These are phyloP conservation scores for Deilephila porcellus DNA, from an alignment of 2,888 invertebrate species.

Conservation along the genomic window DNA sequence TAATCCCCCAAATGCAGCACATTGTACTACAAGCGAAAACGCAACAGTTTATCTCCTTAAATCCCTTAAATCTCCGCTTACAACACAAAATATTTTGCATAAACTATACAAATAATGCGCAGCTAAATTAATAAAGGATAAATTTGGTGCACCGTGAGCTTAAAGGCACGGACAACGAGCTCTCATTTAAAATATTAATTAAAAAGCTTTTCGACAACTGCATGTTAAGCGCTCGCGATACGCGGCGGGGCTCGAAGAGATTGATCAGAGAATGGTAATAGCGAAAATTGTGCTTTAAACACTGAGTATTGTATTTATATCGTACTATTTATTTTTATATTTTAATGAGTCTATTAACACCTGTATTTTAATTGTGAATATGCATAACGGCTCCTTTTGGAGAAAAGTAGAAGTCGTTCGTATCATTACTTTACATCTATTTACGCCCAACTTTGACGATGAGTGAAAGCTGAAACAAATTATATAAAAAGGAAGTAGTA, in stretches of 20 bases:
- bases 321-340: too few relatives aligned
- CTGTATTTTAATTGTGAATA: too few relatives aligned
- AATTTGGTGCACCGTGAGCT: slow-evolving; percentile 5
- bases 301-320: too few relatives aligned
- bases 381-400: too few relatives aligned
- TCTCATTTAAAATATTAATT: slow-evolving; percentile 24
- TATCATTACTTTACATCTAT: too few relatives aligned
- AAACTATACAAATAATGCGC: not conserved
- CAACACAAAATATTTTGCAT: not conserved
- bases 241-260: not conserved
- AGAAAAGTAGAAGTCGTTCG: too few relatives aligned
- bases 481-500: too few relatives aligned
- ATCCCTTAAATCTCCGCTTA: slow-evolving; percentile 1
- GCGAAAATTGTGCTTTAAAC: not conserved
- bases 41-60: not conserved
- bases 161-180: slow-evolving; percentile 11
- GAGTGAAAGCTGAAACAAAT: too few relatives aligned
- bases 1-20: too few relatives aligned
- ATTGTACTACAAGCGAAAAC: too few relatives aligned
- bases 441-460: too few relatives aligned
- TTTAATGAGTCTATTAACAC: too few relatives aligned
- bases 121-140: slow-evolving; percentile 16
- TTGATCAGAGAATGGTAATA: not conserved
- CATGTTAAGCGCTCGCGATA: not conserved
- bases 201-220: slow-evolving; percentile 19